Base-by-base conservation (phyloP, 2,113 vertebrate species). In the Nibea albiflora region DNA sequence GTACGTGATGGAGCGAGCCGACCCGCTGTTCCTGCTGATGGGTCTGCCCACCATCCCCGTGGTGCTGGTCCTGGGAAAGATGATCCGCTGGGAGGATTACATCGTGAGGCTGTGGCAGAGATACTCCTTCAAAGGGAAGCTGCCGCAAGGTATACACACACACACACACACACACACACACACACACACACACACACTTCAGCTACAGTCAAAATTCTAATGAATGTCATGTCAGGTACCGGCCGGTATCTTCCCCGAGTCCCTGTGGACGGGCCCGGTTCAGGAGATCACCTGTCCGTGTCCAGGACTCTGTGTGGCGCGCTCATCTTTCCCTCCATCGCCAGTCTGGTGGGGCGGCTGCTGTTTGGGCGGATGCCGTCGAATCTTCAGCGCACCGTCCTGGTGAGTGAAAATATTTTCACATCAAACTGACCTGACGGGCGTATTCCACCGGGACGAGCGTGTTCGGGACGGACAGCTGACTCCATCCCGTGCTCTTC, bases 11-110 rank as follows among this genome's bases (percentile, higher is more conserved):
- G 93, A 94, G 89, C 89, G 92, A 12, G 95, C 95, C 0, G 94
- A 95, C 88, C 95, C 95, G 0, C 90, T 96, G 1, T 95, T 96
- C 87, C 86, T 96, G 39, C 82, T 96, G 35, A 92, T 96, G 92
- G 94, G 94, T 4, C 88, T 96, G 39, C 95, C 95, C 62, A 94
- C 95, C 84, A 96, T 96, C 61, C 95, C 95, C 0, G 94, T 96
- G 46, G 80, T 94, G 72, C 56, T 96, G 84, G 93, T 96, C 0
- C 92, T 96, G 78, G 95, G 95, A 2, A 95, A 95, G 87, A 96
- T 95, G 92, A 89, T 96, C 82, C 95, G 93, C 68, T 96, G 95
- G 95, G 95, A 96, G 76, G 95, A 96, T 44, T 94, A 92, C 0
- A 24, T 95, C 7, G 84, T 96, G 52, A 92, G 94, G 9, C 70